These are phyloP conservation scores for Blera fallax DNA, from an alignment of 2,888 invertebrate genomes.

Conservation along the genomic window DNA sequence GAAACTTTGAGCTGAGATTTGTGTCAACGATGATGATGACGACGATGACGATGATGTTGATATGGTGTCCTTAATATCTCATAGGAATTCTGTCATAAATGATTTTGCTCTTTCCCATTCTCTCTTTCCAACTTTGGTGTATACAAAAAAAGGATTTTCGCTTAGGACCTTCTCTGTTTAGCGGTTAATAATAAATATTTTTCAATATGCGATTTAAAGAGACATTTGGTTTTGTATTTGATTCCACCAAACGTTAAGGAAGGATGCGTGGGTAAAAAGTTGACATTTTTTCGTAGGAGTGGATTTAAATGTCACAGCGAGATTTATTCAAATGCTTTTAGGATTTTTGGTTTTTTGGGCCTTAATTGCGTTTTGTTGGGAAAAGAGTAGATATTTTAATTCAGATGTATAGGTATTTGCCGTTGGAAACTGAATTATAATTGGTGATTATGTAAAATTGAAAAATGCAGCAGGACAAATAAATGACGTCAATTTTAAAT, in stretches of 20 bases:
- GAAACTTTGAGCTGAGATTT: constrained; percentile 18
- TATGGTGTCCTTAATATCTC: neutral
- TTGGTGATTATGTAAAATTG: too few relatives aligned
- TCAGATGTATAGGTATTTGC: too few relatives aligned
- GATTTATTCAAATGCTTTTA: neutral
- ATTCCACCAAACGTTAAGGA: neutral
- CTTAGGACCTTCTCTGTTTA: neutral
- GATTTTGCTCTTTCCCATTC: neutral
- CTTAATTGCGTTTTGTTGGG: neutral
- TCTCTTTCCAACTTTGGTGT: too few relatives aligned
- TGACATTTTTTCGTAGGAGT: neutral
- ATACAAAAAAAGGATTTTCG: neutral
- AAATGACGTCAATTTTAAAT: too few relatives aligned
- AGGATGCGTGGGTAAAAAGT: neutral
- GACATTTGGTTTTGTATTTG: neutral
- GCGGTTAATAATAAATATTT: constrained; percentile 13
- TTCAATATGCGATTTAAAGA: constrained; percentile 10
- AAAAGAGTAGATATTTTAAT: neutral
- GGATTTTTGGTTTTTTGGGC: neutral
- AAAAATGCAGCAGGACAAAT: too few relatives aligned
- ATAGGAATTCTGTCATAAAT: neutral
- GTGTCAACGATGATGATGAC: constrained; percentile 14
- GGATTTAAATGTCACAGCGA: neutral
- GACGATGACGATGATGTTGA: neutral
- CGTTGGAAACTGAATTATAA: too few relatives aligned